Conservation (phyloP, 2,113 vertebrate genomes). For the Muntiacus muntjak region DNA sequence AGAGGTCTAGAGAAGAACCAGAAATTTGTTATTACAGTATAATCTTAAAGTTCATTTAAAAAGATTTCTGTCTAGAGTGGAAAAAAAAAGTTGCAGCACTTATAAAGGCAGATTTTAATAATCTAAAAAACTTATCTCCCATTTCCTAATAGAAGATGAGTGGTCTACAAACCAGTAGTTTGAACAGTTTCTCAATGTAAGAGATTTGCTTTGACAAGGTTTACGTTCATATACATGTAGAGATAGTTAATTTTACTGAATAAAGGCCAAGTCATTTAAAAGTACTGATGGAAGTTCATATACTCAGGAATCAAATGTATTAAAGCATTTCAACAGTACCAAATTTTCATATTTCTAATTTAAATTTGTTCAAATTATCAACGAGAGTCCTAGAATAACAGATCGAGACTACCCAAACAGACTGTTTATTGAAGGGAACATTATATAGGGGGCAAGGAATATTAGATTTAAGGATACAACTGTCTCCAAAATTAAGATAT, state of each 20-base stretch:
- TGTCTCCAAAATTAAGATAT: background rate
- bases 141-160: background rate
- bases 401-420: background rate
- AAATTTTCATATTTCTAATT: slow-evolving; percentile 37
- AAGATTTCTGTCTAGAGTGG: background rate
- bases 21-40: background rate
- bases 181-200: background rate
- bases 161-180: background rate
- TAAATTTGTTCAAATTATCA: slow-evolving; percentile 2
- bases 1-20: background rate
- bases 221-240: background rate
- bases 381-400: slow-evolving; percentile 3
- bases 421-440: background rate
- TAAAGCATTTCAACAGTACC: background rate
- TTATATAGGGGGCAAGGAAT: background rate
- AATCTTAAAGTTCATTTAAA: background rate
- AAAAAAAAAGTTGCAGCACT: background rate
- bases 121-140: background rate
- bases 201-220: background rate
- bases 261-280: background rate
- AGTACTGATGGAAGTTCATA: slow-evolving; percentile 5
- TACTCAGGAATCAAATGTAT: background rate
- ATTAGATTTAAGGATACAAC: background rate
- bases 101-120: background rate
- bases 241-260: background rate